Percentiles rank a stretch among this genome's conserved stretches.
Evolutionary conservation across 1,140 invertebrate genomes (phyloP).

Genomic region (Cryptotermes secundus): DNA sequence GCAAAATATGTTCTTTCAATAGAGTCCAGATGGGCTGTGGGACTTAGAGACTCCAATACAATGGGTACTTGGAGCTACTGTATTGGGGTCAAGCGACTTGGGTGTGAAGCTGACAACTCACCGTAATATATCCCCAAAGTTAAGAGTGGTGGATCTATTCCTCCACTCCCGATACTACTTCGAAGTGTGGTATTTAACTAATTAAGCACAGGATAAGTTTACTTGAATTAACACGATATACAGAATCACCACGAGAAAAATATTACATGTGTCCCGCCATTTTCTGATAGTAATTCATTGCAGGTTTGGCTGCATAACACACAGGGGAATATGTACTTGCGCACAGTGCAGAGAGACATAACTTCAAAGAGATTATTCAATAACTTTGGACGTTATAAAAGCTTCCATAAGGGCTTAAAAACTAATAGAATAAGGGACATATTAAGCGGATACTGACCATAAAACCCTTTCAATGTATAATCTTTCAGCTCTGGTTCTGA

Average conservation of each 20-base stretch:
- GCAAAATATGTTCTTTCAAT: too few relatives aligned
- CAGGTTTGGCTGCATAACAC: neutral
- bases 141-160: too few relatives aligned
- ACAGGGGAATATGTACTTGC: neutral
- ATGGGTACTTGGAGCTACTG: too few relatives aligned
- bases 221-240: neutral
- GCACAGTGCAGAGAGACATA: neutral
- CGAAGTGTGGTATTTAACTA: too few relatives aligned
- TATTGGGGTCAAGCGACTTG: too few relatives aligned
- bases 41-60: too few relatives aligned
- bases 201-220: too few relatives aligned
- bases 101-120: too few relatives aligned
- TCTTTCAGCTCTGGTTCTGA: conserved; percentile 22
- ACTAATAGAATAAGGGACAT: neutral
- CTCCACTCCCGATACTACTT: too few relatives aligned
- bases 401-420: neutral
- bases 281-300: neutral
- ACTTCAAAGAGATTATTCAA: neutral
- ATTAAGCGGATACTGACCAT: conserved; percentile 5
- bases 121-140: too few relatives aligned
- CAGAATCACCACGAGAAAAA: neutral
- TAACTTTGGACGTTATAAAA: neutral
- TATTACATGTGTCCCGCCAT: neutral
- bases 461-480: conserved; percentile 27
- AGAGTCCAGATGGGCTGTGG: too few relatives aligned